phyloP scores from a whole-genome alignment of 92 coral and sea anemone genomes.

The Desmophyllum pertusum region DNA sequence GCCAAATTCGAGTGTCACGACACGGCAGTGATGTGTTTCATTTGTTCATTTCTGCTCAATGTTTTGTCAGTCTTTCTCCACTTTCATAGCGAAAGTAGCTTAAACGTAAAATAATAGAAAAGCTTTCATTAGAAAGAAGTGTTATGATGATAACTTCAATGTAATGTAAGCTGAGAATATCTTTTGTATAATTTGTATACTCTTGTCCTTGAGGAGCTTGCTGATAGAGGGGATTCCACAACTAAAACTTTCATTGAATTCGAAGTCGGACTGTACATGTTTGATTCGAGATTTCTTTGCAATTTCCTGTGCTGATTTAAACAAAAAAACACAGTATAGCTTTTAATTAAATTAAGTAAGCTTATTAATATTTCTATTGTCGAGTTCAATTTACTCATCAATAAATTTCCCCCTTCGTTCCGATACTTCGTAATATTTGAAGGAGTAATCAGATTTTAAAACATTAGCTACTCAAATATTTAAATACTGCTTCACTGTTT shows the following conservation, averaged over 20 bases:
- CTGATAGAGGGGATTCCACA: conserved; percentile 31
- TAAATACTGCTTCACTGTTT: not conserved
- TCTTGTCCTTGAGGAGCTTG: not conserved
- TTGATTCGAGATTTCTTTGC: not conserved
- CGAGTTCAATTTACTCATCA: not conserved
- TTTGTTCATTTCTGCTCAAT: not conserved
- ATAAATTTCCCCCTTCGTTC: not conserved
- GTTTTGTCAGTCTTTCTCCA: not conserved
- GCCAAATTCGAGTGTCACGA: conserved; percentile 59
- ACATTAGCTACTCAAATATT: not conserved
- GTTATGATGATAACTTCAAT: not conserved
- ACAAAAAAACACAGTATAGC: not conserved
- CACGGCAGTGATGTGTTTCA: not conserved
- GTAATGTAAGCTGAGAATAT: conserved; percentile 18
- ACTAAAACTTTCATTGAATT: too few species aligned
- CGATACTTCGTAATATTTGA: not conserved
- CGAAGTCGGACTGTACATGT: not conserved
- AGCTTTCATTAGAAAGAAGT: not conserved
- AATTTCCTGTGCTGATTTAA: not conserved
- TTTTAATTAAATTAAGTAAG: not conserved
- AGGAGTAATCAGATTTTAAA: conserved; percentile 5
- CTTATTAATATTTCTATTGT: not conserved
- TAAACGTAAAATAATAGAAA: not conserved
- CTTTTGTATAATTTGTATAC: conserved; percentile 30
- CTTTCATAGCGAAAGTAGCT: not conserved